A percentile compares a stretch with the other conserved stretches of the same genome.
Conservation (phyloP, 1,140 invertebrate genomes). For the Ptiloglossa arizonensis region DNA sequence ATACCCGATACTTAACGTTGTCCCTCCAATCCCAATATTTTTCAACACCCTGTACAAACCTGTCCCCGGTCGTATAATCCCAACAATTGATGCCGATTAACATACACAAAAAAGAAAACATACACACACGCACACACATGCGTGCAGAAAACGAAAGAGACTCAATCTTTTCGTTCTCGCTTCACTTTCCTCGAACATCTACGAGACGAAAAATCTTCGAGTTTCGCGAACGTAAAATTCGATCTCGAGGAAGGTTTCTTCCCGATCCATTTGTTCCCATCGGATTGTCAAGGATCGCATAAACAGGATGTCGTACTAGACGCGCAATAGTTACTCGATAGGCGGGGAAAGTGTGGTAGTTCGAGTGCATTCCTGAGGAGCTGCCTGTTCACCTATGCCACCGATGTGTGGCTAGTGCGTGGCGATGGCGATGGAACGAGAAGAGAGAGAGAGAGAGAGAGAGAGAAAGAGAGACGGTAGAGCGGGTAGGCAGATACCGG, state of each 20-base stretch:
- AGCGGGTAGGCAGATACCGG: conserved; percentile 72
- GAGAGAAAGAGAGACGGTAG: conserved; percentile 45
- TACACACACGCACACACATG: no score
- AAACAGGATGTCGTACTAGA: conserved; percentile 29
- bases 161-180: neutral
- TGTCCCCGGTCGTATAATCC: no score
- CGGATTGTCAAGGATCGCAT: conserved; percentile 7
- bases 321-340: conserved; percentile 51
- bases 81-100: neutral
- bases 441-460: conserved; percentile 39
- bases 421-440: conserved; percentile 47
- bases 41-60: no score
- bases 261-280: conserved; percentile 15
- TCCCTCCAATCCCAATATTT: no score
- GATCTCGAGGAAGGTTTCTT: neutral
- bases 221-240: neutral
- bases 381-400: conserved; percentile 60
- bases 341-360: conserved; percentile 51
- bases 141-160: neutral
- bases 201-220: neutral
- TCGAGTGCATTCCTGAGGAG: conserved; percentile 58
- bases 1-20: no score
- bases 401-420: conserved; percentile 53
- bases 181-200: neutral
- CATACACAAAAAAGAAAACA: neutral